A percentile compares a stretch with the other conserved stretches of the same genome.
Evolutionary conservation across 1,140 invertebrate genomes (phyloP).

Genomic region (Telenomus remus): DNA sequence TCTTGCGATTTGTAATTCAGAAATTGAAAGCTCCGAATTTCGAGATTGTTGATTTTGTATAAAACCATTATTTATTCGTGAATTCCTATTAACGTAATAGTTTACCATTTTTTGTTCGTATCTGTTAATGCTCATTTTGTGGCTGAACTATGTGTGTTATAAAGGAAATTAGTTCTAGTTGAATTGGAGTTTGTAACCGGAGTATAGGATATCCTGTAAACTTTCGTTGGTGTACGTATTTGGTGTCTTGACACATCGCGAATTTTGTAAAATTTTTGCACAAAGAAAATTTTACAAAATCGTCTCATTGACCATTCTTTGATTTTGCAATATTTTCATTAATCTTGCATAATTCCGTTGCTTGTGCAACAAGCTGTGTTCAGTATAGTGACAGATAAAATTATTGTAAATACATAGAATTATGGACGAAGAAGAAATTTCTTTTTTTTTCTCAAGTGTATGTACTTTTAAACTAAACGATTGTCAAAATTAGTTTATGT

Average conservation of each 20-base stretch:
- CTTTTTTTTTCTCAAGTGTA: neutral
- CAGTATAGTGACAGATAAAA: neutral
- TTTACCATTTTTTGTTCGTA: neutral
- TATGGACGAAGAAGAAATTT: constrained; percentile 1
- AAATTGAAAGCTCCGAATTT: too few species aligned
- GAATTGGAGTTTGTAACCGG: neutral
- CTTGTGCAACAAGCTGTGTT: too few species aligned
- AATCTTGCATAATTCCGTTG: constrained; percentile 23
- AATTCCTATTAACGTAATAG: neutral
- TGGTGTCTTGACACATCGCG: neutral
- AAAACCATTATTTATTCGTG: too few species aligned
- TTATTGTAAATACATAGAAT: neutral
- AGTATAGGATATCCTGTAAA: neutral
- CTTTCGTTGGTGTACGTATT: neutral
- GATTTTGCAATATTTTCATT: constrained; percentile 42
- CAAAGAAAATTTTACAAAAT: constrained; percentile 27
- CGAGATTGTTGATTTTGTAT: too few species aligned
- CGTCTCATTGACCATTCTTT: neutral
- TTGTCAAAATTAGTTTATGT: constrained; percentile 31
- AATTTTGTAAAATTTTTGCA: constrained; percentile 33
- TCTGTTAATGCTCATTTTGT: constrained; percentile 29
- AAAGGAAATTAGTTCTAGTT: neutral
- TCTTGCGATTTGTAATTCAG: too few species aligned
- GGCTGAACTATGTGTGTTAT: neutral
- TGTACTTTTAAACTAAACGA: too few species aligned